Evolutionary conservation across 2,113 vertebrate species (phyloP), one percentile per base, ranked within the genome.

Genomic region (Aramus guarauna): DNA sequence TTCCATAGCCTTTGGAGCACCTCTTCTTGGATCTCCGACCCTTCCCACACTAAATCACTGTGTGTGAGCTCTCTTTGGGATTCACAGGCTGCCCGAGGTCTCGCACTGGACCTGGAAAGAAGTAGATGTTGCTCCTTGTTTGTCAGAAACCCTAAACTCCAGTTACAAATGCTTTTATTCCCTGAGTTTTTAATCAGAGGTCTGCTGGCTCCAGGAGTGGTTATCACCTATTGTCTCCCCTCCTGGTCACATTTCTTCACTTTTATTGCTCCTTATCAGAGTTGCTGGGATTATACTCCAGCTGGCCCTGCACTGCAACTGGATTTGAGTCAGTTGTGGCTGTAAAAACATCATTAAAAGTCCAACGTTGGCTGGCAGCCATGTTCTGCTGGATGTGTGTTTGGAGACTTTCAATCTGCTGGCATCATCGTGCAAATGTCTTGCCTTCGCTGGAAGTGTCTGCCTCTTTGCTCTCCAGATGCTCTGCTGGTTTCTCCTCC

Each of bases 191-290:
- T 73, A 85, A 48, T 60, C 36, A 27, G 53, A 76, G 45, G 32
- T 71, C 58, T 56, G 14, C 36, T 88, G 75, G 43, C 24, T 60
- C 27, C 2, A 4, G 39, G 15, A 56, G 34, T 0, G 2, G 23
- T 90, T 93, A 22, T 72, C 66, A 62, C 29, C 50, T 73, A 0
- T 79, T 43, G 18, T 83, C 62, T 90, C 13, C 67, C 23, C 50
- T 83, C 15, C 62, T 58, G 34, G 18, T 73, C 63, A 7, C 9
- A 2, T 66, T 92, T 66, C 17, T 92, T 85, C 39, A 32, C 21
- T 93, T 88, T 90, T 83, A 53, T 45, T 86, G 62, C 67, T 87
- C 47, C 52, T 80, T 64, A 45, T 83, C 62, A 76, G 43, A 20
- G 15, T 83, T 80, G 36, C 22, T 76, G 88, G 48, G 32, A 52